Conservation (phyloP, 1,140 invertebrate genomes). For the Drosophila sp. region DNA sequence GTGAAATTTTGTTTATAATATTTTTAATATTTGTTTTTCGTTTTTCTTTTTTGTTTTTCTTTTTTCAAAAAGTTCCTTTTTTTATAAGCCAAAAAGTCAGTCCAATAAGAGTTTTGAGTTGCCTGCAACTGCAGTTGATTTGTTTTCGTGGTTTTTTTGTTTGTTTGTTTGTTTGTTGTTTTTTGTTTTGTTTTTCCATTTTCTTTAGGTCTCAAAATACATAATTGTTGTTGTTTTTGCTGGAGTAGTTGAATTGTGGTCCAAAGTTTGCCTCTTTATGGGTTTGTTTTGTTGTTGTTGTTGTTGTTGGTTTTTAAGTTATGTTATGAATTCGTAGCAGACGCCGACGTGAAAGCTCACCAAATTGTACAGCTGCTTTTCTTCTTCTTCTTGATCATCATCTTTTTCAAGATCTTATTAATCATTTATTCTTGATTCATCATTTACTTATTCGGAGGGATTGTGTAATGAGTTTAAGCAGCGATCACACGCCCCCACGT, state of each 20-base stretch:
- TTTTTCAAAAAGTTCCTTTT: slow-evolving; percentile 78
- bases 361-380: slow-evolving; percentile 30
- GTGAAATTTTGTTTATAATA: slow-evolving; percentile 75
- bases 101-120: slow-evolving; percentile 83
- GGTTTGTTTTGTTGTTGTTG: slow-evolving; percentile 51
- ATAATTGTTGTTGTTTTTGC: slow-evolving; percentile 71
- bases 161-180: slow-evolving; percentile 42
- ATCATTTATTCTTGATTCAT: slow-evolving; percentile 10
- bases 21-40: slow-evolving; percentile 70
- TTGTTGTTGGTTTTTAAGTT: slow-evolving; percentile 30
- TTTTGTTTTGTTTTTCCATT: slow-evolving; percentile 37
- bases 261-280: slow-evolving; percentile 78
- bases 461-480: slow-evolving; percentile 64
- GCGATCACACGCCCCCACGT: slow-evolving; percentile 34
- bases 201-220: slow-evolving; percentile 68
- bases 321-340: slow-evolving; percentile 14
- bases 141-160: slow-evolving; percentile 60
- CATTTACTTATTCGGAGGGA: slow-evolving; percentile 73
- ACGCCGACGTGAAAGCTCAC: slow-evolving; percentile 24
- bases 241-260: slow-evolving; percentile 71
- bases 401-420: no score
- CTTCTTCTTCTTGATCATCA: slow-evolving; percentile 9
- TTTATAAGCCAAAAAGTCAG: slow-evolving; percentile 81
- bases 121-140: slow-evolving; percentile 84
- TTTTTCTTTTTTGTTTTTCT: slow-evolving; percentile 46